Base-by-base conservation (phyloP, 2,888 invertebrate species). In the Argyresthia goedartella region DNA sequence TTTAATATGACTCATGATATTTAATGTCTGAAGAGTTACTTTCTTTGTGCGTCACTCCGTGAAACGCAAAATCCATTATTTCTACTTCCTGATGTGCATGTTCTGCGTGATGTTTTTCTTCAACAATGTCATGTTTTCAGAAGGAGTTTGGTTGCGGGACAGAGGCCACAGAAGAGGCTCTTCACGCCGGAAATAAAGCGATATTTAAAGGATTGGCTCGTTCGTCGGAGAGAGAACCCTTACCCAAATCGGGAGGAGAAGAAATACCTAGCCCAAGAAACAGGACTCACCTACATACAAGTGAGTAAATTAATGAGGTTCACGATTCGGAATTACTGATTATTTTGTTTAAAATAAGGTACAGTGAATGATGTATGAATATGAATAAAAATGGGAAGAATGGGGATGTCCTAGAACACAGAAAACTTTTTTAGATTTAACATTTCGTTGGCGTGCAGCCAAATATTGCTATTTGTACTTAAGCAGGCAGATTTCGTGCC, bases 171-270 rank as follows among this genome's bases (percentile, higher is more conserved):
- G 50, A 93, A 93, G 69, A 87, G 92, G 56, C 85, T 93, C 25
- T 93, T 93, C 71, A 93, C 93, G 9, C 93, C 93, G 53, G 93
- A 93, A 86, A 93, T 93, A 62, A 93, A 93, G 67, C 87, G 91
- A 56, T 92, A 90, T 77, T 82, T 93, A 25, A 93, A 93, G 76
- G 92, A 92, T 65, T 93, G 93, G 93, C 82, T 93, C 11, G 89
- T 93, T 13, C 82, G 93, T 45, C 85, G 93, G 60, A 88, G 93
- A 69, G 93, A 93, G 58, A 93, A 93, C 71, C 93, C 93, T 0
- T 93, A 93, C 73, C 93, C 93, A 1, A 93, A 91, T 66, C 81
- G 93, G 55, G 92, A 92, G 60, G 93, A 93, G 71, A 93, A 93
- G 67, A 92, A 92, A 76, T 86, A 88, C 50, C 76, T 93, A 54